Evolutionary conservation across 2,888 invertebrate species (phyloP).

Genomic region (Malthinus flaveolus): DNA sequence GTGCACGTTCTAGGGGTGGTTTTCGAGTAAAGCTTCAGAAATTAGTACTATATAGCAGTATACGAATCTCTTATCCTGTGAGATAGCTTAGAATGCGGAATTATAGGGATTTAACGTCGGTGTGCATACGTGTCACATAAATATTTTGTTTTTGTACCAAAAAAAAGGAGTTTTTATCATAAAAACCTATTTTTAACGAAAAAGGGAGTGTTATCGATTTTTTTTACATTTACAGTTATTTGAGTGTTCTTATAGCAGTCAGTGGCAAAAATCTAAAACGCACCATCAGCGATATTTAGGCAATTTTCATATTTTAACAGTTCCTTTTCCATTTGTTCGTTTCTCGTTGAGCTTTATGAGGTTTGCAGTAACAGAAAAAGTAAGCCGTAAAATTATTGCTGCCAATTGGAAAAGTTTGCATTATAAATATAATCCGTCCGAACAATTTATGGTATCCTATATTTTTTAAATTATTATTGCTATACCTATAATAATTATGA

Average conservation of each 20-base stretch:
- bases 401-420: slow-evolving; percentile 13
- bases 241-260: slow-evolving; percentile 1
- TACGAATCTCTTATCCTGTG: not conserved
- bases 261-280: slow-evolving; percentile 25
- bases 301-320: slow-evolving; percentile 28
- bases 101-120: not conserved
- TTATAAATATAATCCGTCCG: slow-evolving; percentile 17
- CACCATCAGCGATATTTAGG: slow-evolving; percentile 28
- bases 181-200: not conserved
- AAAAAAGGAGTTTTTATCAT: slow-evolving; percentile 1
- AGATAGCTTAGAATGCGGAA: not conserved
- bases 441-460: not conserved
- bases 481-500: no score
- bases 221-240: not conserved
- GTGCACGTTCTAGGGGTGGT: not conserved
- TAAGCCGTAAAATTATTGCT: slow-evolving; percentile 15
- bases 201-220: not conserved
- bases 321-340: slow-evolving; percentile 18
- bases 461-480: no score
- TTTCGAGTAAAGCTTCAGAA: slow-evolving; percentile 3
- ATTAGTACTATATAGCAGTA: not conserved
- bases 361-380: slow-evolving; percentile 23
- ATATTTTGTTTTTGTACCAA: slow-evolving; percentile 1
- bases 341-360: slow-evolving; percentile 16
- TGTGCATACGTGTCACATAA: slow-evolving; percentile 5